Evolutionary conservation across 2,888 invertebrate genomes (phyloP), one percentile per base, ranked within the genome.

Genomic region (Unio pictorum): DNA sequence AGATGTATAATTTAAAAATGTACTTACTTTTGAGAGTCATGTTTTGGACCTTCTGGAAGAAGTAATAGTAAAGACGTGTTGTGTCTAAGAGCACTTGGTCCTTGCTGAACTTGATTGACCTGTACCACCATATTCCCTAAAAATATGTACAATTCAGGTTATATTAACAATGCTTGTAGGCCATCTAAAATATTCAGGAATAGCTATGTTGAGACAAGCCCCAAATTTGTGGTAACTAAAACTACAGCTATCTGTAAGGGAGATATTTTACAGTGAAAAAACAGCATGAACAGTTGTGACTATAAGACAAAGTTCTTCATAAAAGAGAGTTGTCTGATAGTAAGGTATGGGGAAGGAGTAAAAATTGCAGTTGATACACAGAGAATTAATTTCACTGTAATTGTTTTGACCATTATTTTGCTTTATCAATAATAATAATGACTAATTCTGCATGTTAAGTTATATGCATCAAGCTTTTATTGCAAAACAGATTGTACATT

Each of bases 111-210:
- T 96, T 94, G 82, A 99, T 99, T 72, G 98, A 98, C 72, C 96
- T 94, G 90, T 99, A 98, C 99, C 99, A 99, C 99, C 99, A 99
- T 82, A 95, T 95, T 64, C 99, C 99, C 91, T 92, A 82, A 11
- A 84, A 77, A 67, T 26, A 63, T 34, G 45, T 26, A 54, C 55
- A 45, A 2, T 18, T n/a, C 11, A 1, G 18, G 8, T 56, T 23
- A n/a, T 11, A 65, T 34, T 57, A 28, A 15, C 1, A 3, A 56
- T 23, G 28, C 7, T 55, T 5, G 5, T 15, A 4, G 20, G 15
- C 15, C 23, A 23, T 65, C 58, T 23, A 56, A 6, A 26, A 23
- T 34, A 55, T 26, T 26, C 57, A 55, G 17, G 7, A 23, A 20
- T 5, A 54, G 18, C 17, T 45, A 23, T n/a, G 20, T 64, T 20